phyloP scores from a whole-genome alignment of 2,888 invertebrate species.

The Electrophaes corylata region DNA sequence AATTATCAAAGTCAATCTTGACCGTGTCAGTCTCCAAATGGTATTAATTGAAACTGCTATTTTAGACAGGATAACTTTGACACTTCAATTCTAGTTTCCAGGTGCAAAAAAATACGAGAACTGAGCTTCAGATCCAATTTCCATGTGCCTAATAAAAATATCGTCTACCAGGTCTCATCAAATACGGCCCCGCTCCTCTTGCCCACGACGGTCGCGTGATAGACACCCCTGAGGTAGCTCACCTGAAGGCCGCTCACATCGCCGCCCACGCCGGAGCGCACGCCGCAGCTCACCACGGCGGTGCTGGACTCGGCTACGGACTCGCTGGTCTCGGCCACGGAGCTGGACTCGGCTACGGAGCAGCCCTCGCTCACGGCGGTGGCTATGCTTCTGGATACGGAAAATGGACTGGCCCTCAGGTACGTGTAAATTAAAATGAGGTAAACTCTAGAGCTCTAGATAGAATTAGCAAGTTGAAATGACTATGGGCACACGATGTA shows the following conservation, averaged over 20 bases:
- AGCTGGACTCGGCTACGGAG: constrained; percentile 47
- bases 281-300: constrained; percentile 56
- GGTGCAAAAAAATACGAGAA: no score
- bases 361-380: constrained; percentile 43
- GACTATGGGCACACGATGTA: no score
- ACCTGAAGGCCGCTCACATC: constrained; percentile 83
- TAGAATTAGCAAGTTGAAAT: no score
- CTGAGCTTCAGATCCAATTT: not conserved
- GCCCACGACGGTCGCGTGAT: constrained; percentile 80
- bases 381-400: constrained; percentile 75
- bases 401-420: constrained; percentile 76
- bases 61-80: no score
- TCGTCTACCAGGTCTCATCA: constrained; percentile 64
- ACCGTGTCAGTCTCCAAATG: no score
- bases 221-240: constrained; percentile 83
- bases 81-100: no score
- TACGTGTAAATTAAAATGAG: constrained; percentile 25
- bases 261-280: constrained; percentile 75
- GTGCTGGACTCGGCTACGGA: constrained; percentile 48
- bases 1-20: no score
- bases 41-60: no score
- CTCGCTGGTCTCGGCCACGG: constrained; percentile 45
- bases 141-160: not conserved
- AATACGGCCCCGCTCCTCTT: constrained; percentile 80
- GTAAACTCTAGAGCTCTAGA: no score